Conservation (phyloP, 2,797 vertebrate species). For the Sebastes matsubarae region DNA sequence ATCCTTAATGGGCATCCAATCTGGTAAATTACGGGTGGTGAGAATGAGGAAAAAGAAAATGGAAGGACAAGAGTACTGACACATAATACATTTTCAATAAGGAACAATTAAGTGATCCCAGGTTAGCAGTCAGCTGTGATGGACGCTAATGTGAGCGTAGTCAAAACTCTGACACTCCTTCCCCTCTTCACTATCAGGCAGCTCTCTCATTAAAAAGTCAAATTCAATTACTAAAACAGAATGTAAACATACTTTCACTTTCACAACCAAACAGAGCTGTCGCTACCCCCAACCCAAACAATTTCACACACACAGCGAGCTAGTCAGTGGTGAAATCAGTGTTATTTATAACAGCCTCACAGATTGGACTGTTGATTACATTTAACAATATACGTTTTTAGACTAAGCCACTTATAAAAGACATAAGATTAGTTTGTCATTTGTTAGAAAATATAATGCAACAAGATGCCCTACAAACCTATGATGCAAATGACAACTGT, state of each 20-base stretch:
- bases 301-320: neutral
- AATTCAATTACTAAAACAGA: constrained; percentile 46
- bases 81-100: constrained; percentile 33
- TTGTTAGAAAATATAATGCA: neutral
- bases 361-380: neutral
- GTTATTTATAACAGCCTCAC: neutral
- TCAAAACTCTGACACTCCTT: constrained; percentile 15
- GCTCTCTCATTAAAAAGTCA: constrained; percentile 61
- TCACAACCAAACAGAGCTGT: constrained; percentile 2
- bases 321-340: neutral
- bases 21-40: constrained; percentile 30
- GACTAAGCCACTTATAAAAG: neutral
- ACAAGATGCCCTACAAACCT: neutral
- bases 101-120: constrained; percentile 35
- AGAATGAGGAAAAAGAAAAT: constrained; percentile 8
- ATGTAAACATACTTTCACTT: constrained; percentile 48
- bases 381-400: neutral
- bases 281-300: neutral
- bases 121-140: constrained; percentile 41
- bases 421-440: neutral
- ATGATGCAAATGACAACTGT: neutral
- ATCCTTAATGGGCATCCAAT: constrained; percentile 46
- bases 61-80: constrained; percentile 8
- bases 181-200: neutral
- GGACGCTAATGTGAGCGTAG: constrained; percentile 41